Evolutionary conservation across 2,797 vertebrate species (phyloP).

Genomic region (Alfaro cultratus): DNA sequence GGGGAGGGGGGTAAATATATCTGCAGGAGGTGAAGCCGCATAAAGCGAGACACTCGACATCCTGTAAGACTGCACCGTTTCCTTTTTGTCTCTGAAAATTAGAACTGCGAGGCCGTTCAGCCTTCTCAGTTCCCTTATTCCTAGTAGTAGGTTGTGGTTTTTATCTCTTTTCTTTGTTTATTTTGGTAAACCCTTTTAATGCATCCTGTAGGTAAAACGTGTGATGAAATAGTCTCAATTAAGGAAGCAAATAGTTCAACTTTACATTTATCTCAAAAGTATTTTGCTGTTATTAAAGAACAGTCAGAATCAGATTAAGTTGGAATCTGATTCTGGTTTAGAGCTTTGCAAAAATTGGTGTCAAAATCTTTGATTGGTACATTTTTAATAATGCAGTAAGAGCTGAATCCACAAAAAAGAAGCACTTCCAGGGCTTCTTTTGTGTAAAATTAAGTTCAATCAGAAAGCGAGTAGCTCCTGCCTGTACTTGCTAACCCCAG

Average conservation of each 20-base stretch:
- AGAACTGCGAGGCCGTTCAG: constrained; percentile 23
- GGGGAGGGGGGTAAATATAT: constrained; percentile 30
- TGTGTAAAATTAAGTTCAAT: not conserved
- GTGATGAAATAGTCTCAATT: not conserved
- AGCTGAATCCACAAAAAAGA: not conserved
- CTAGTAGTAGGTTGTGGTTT: not conserved
- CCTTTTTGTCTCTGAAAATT: constrained; percentile 37
- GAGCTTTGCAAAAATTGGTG: not conserved
- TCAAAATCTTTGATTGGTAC: not conserved
- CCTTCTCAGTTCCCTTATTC: constrained; percentile 9
- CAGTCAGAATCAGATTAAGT: not conserved
- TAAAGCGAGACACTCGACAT: constrained; percentile 33
- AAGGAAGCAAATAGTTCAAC: not conserved
- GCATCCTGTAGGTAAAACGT: not conserved
- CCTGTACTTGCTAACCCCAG: not conserved
- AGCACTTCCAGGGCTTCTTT: not conserved
- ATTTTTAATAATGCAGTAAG: not conserved
- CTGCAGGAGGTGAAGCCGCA: constrained; percentile 35
- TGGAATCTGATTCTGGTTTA: not conserved
- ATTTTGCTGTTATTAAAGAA: not conserved
- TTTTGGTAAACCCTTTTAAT: not conserved
- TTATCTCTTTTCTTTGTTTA: not conserved
- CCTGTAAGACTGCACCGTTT: constrained; percentile 32
- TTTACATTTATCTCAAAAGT: not conserved
- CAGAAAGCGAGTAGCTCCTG: not conserved